Evolutionary conservation across 2,888 invertebrate species (phyloP).

Genomic region (Zaprionus lineosus): DNA sequence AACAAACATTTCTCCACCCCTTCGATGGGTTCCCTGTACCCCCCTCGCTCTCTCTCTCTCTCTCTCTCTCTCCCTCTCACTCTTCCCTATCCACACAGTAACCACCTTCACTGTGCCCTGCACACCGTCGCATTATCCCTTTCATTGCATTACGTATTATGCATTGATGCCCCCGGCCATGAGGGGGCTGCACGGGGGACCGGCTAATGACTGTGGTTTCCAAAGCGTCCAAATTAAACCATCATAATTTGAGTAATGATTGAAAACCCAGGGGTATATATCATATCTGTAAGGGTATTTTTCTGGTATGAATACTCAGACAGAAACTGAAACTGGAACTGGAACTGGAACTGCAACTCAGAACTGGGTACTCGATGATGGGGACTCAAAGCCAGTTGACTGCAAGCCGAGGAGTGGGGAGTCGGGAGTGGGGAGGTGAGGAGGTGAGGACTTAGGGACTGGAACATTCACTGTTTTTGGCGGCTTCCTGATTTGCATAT

Average conservation of each 20-base stretch:
- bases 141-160: constrained; percentile 66
- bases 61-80: no score
- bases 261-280: constrained; percentile 75
- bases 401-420: no score
- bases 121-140: no score
- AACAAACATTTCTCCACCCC: constrained; percentile 63
- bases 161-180: constrained; percentile 54
- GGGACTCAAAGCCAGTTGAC: no score
- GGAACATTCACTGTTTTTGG: constrained; percentile 17
- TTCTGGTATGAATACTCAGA: constrained; percentile 6
- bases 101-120: no score
- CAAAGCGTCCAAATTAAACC: constrained; percentile 70
- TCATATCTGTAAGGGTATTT: constrained; percentile 48
- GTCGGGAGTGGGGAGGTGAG: no score
- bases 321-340: constrained; percentile 3
- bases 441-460: not conserved
- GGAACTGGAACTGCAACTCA: constrained; percentile 11
- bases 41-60: no score
- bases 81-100: no score
- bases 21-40: no score
- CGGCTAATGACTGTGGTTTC: constrained; percentile 68
- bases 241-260: constrained; percentile 76
- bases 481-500: constrained; percentile 65
- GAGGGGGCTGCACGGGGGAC: constrained; percentile 4
- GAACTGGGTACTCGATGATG: no score